Base-by-base conservation (phyloP, 2,797 vertebrate species). In the Ctenochaetus hawaiiensis region DNA sequence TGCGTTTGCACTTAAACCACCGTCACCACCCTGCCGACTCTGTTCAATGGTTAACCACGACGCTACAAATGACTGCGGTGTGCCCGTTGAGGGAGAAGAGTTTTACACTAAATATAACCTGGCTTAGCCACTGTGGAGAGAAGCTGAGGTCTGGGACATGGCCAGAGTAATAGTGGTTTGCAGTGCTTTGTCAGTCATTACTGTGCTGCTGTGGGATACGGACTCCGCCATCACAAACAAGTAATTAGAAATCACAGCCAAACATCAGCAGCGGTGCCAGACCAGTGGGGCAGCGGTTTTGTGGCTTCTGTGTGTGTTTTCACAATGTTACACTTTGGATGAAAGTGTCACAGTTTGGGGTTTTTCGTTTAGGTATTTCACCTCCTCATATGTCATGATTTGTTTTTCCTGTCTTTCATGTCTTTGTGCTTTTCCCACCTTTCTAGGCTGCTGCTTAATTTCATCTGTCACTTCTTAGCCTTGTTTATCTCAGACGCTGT, bases 21-120 rank as follows among this genome's bases (percentile, higher is more conserved):
- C 69, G 34, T 78, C 84, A 85, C 80, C 81, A 59, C 75, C 77
- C 73, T 66, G 79, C 69, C 58, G 60, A 64, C 81, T 68, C 70
- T 75, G 82, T 87, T 90, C 77, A 89, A 80, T 81, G 88, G 92
- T 89, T 90, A 89, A 93, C 90, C 91, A 78, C 85, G 11, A 82
- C 13, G 62, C 72, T 82, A 76, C 78, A 77, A 87, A 87, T 81
- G 80, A 78, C 77, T 76, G 65, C 86, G 76, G 66, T 78, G 75
- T 57, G 72, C 76, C 73, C 64, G 84, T 85, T 70, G 73, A 82
- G 64, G 59, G 73, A 84, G 80, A 76, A 43, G 69, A 80, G 67
- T 85, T 86, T 89, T 81, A 81, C 81, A 88, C 79, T 85, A 87
- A 91, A 90, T 89, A 88, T 90, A 89, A 88, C 82, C 72, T 80